Conservation (phyloP, 2,888 invertebrate species). For the Notocelia uddmanniana region DNA sequence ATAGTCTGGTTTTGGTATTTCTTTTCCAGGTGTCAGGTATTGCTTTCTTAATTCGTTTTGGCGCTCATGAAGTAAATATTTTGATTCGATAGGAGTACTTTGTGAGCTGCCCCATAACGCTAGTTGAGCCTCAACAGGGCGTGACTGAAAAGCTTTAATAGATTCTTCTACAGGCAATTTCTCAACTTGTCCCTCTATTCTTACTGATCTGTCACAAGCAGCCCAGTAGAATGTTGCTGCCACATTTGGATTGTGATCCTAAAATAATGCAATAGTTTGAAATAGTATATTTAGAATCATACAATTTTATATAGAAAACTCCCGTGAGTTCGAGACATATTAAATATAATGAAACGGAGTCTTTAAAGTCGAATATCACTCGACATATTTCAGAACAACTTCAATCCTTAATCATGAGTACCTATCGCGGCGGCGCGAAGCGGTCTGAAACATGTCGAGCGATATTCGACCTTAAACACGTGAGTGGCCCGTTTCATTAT, state of each 20-base stretch:
- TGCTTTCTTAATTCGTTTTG: slow-evolving; percentile 88
- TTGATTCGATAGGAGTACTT: slow-evolving; percentile 90
- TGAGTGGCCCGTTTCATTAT: no score
- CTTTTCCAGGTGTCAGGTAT: slow-evolving; percentile 87
- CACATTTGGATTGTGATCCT: slow-evolving; percentile 94
- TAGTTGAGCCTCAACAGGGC: slow-evolving; percentile 95
- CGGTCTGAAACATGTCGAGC: no score
- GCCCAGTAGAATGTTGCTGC: slow-evolving; percentile 98
- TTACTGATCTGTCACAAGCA: slow-evolving; percentile 91
- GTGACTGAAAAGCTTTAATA: slow-evolving; percentile 92
- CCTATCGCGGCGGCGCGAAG: no score
- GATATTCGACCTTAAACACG: no score
- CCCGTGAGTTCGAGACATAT: no score
- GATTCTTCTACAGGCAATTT: slow-evolving; percentile 92
- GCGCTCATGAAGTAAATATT: slow-evolving; percentile 89
- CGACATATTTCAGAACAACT: no score
- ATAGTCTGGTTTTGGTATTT: slow-evolving; percentile 91
- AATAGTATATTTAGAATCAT: no score
- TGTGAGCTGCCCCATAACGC: slow-evolving; percentile 94
- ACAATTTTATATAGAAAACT: no score
- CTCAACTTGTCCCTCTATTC: slow-evolving; percentile 95
- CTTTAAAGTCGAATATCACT: no score
- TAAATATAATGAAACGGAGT: no score
- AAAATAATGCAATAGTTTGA: slow-evolving; percentile 54
- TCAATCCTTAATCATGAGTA: no score